These are phyloP conservation scores for Ptilorrhoa leucosticta DNA, from an alignment of 2,113 vertebrate genomes.

Conservation along the genomic window DNA sequence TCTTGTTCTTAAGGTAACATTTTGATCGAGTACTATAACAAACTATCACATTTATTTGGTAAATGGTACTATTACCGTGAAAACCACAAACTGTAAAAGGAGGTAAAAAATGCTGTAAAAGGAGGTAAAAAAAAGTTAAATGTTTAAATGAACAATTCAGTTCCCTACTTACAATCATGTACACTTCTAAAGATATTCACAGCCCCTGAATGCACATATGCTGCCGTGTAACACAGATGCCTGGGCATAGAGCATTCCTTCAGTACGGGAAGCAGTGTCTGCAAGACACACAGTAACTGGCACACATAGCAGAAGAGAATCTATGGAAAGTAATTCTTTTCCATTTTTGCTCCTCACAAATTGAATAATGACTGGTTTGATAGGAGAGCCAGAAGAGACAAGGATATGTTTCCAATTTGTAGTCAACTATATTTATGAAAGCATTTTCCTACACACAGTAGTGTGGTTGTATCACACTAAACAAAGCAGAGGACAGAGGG, in stretches of 20 bases:
- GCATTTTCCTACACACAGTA: slow-evolving; percentile 52
- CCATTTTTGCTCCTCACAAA: neutral
- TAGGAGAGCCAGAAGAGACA: slow-evolving; percentile 50
- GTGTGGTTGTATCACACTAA: neutral
- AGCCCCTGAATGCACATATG: neutral
- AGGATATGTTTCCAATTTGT: slow-evolving; percentile 7
- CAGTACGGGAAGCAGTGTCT: neutral
- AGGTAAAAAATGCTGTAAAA: neutral
- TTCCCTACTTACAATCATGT: neutral
- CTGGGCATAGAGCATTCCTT: neutral
- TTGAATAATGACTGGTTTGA: slow-evolving; percentile 7
- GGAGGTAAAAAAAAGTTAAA: neutral
- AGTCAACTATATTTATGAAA: slow-evolving; percentile 23
- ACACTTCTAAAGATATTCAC: neutral
- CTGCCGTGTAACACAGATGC: neutral
- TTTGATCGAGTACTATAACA: neutral
- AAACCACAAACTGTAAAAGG: neutral
- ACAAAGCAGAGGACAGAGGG: neutral
- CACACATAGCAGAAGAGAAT: neutral
- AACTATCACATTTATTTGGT: neutral
- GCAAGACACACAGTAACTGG: neutral
- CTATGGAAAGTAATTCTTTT: neutral
- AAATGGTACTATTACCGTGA: neutral
- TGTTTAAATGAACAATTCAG: neutral
- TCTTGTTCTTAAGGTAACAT: neutral